Percentiles rank a stretch among this genome's conserved stretches.
Conservation (phyloP, 2,888 invertebrate genomes). For the Zeuzera pyrina region DNA sequence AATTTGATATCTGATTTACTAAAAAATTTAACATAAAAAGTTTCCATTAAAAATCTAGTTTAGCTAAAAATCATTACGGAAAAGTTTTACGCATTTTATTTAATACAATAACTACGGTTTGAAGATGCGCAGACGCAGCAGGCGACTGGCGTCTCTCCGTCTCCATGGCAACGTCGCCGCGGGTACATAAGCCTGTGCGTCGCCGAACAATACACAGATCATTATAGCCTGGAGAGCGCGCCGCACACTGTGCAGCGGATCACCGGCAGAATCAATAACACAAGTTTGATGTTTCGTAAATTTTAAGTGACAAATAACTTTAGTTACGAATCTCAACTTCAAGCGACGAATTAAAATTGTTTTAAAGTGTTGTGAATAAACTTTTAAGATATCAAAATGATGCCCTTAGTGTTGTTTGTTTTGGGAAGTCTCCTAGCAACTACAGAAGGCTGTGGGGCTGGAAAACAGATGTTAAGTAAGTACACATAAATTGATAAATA, state of each 20-base stretch:
- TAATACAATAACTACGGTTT: not conserved
- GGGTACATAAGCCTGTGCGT: slow-evolving; percentile 51
- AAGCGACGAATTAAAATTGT: slow-evolving; percentile 45
- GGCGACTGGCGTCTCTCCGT: slow-evolving; percentile 54
- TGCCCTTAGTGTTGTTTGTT: slow-evolving; percentile 70
- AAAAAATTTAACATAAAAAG: too few relatives aligned
- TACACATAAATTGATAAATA: slow-evolving; percentile 16
- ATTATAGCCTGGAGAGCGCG: slow-evolving; percentile 63
- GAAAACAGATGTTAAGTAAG: slow-evolving; percentile 66
- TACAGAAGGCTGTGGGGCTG: slow-evolving; percentile 62
- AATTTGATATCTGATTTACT: too few relatives aligned
- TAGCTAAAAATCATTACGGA: slow-evolving; percentile 14
- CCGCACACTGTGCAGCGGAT: slow-evolving; percentile 67
- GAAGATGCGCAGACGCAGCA: slow-evolving; percentile 29
- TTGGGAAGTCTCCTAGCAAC: slow-evolving; percentile 54
- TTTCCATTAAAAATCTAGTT: too few relatives aligned
- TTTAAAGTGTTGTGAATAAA: slow-evolving; percentile 59
- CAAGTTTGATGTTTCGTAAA: slow-evolving; percentile 69
- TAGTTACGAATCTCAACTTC: slow-evolving; percentile 69
- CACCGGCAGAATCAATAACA: slow-evolving; percentile 37
- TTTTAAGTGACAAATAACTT: slow-evolving; percentile 49
- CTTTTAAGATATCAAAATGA: slow-evolving; percentile 45
- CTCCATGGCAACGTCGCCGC: slow-evolving; percentile 52
- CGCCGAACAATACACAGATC: slow-evolving; percentile 39
- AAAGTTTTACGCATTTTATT: slow-evolving; percentile 9